Evolutionary conservation across 2,113 vertebrate genomes (phyloP), one percentile per base, ranked within the genome.

Genomic region (Chaetorhynchus papuensis): DNA sequence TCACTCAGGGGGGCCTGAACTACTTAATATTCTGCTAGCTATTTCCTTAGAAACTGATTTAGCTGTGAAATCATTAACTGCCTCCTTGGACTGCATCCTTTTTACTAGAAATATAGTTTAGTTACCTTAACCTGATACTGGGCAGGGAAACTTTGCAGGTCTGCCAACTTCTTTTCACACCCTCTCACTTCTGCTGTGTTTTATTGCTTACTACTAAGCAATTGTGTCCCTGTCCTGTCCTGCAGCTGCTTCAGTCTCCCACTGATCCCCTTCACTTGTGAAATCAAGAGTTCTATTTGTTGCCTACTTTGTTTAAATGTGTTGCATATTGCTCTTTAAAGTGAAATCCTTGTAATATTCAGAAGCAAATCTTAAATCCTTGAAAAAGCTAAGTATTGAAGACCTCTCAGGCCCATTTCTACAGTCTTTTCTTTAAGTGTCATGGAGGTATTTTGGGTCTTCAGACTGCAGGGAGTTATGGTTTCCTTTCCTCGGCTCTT

Each of bases 11-110:
- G 60, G 76, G 22, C 72, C 41, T 92, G 77, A 83, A 75, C 52
- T 96, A 66, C 90, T 96, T 93, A 86, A 94, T 95, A 94, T 96
- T 96, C 94, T 79, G 88, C 63, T 74, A 41, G 66, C 75, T 95
- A 68, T 90, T 94, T 88, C 90, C 90, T 88, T 94, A 92, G 82
- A 93, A 90, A 81, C 87, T 59, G 60, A 63, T 88, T 90, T 90
- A 93, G 71, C 83, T 91, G 82, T 92, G 82, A 86, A 93, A 93
- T 95, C 76, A 83, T 93, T 93, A 93, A 90, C 87, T 91, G 47
- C 70, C n/a, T 93, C 52, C 39, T 94, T 59, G 83, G 60, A 52
- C 69, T 81, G 47, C 20, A 59, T 80, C 79, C 22, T 81, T 95
- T 54, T 52, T 88, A 64, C n/a, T 71, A 89, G 71, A 94, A 60